Evolutionary conservation across 23 tunicate genomes (phyloP).

Genomic region (Halocynthia aurantium): DNA sequence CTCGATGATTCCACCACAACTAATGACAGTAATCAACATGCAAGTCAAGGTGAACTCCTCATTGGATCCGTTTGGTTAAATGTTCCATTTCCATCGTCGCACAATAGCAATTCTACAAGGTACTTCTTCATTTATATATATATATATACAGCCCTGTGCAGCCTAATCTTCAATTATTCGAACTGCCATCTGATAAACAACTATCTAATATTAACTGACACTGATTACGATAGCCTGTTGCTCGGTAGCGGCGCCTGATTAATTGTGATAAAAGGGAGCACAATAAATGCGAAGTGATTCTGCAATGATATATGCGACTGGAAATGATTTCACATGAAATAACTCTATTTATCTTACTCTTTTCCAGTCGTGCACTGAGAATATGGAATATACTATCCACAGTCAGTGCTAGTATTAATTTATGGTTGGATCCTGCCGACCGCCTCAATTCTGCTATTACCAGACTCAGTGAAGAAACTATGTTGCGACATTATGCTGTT

Average conservation of each 20-base stretch:
- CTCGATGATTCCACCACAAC: background rate
- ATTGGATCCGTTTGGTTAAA: conserved; percentile 74
- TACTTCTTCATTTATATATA: background rate
- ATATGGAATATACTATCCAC: conserved; percentile 75
- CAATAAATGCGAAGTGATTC: too few species aligned
- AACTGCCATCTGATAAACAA: too few species aligned
- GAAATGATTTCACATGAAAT: too few species aligned
- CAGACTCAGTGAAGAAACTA: background rate
- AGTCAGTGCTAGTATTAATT: conserved; percentile 43
- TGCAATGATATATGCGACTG: too few species aligned
- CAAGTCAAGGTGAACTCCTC: conserved; percentile 46
- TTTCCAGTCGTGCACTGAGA: conserved; percentile 33
- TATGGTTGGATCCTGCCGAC: conserved; percentile 79
- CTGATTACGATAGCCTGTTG: too few species aligned
- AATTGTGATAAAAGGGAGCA: too few species aligned
- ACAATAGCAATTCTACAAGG: background rate
- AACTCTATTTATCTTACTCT: background rate
- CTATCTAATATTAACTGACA: background rate
- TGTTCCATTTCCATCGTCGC: conserved; percentile 47
- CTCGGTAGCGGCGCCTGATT: too few species aligned
- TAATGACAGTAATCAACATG: conserved; percentile 29
- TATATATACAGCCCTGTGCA: too few species aligned
- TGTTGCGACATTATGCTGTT: conserved; percentile 22
- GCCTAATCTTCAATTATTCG: too few species aligned
- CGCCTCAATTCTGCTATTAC: conserved; percentile 23